A percentile compares a stretch with the other conserved stretches of the same genome.
Evolutionary conservation across 92 coral and sea anemone genomes (phyloP).

Genomic region (Parazoanthus darwini): DNA sequence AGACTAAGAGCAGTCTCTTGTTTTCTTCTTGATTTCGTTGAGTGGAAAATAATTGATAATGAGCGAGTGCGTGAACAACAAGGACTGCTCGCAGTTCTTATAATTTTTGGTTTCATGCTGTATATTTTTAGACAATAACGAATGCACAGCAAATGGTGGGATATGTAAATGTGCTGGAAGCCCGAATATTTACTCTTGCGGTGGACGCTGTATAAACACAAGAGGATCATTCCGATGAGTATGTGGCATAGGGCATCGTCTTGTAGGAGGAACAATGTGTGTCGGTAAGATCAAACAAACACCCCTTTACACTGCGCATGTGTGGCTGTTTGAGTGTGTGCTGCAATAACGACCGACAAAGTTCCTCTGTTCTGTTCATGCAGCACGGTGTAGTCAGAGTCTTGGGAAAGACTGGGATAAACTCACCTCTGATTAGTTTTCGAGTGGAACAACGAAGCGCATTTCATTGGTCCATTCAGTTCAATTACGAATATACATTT

Average conservation of each 20-base stretch:
- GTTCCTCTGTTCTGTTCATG: too few species aligned
- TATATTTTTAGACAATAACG: constrained; percentile 8
- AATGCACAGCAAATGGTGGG: constrained; percentile 8
- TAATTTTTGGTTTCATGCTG: background rate
- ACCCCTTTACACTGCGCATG: too few species aligned
- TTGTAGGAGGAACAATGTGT: too few species aligned
- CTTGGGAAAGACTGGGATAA: background rate
- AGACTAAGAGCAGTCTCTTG: too few species aligned
- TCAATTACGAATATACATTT: background rate
- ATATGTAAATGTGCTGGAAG: constrained; percentile 7
- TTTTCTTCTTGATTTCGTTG: too few species aligned
- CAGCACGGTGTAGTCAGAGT: too few species aligned
- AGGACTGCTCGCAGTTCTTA: too few species aligned
- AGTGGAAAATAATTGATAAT: too few species aligned
- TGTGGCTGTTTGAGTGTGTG: background rate
- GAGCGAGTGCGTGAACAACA: too few species aligned
- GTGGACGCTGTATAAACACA: constrained; percentile 11
- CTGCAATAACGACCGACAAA: too few species aligned
- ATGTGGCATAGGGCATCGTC: background rate
- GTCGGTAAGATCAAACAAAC: too few species aligned
- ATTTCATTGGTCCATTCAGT: background rate
- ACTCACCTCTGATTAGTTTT: background rate
- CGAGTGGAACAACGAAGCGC: background rate
- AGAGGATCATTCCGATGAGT: background rate
- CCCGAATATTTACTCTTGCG: background rate